A percentile compares a stretch with the other conserved stretches of the same genome.
Evolutionary conservation across 2,797 vertebrate genomes (phyloP).

Genomic region (Tolypeutes matacus): DNA sequence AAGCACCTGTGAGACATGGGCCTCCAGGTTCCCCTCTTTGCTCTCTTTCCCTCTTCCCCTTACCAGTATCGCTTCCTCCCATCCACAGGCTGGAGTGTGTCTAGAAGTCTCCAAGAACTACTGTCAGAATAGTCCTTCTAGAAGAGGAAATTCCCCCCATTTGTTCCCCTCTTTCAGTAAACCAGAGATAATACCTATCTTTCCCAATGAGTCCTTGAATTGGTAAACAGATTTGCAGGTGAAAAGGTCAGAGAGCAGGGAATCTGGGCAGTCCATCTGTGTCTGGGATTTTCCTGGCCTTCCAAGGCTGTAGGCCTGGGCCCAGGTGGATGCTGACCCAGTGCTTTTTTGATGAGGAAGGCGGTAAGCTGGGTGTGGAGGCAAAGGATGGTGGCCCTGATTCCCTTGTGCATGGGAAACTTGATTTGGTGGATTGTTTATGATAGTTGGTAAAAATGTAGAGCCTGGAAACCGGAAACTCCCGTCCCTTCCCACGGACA

Average conservation of each 20-base stretch:
- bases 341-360: not conserved
- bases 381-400: too few species aligned
- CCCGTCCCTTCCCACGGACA: not conserved
- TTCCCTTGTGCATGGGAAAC: not conserved
- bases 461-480: constrained; percentile 72
- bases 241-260: not conserved
- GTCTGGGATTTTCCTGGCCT: not conserved
- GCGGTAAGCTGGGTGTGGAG: not conserved
- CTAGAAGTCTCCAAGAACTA: not conserved
- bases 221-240: not conserved
- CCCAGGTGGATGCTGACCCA: not conserved
- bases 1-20: not conserved
- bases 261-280: not conserved
- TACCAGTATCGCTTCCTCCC: not conserved
- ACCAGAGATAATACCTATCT: not conserved
- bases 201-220: not conserved
- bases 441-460: not conserved
- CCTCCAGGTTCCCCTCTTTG: not conserved
- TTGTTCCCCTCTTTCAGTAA: not conserved
- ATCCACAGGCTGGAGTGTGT: not conserved
- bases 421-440: not conserved
- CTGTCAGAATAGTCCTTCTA: not conserved
- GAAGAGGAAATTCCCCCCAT: not conserved
- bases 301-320: rapidly evolving
- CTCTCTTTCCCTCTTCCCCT: too few species aligned